Evolutionary conservation across 2,797 vertebrate species (phyloP).

Genomic region (Neoniphon sammara): DNA sequence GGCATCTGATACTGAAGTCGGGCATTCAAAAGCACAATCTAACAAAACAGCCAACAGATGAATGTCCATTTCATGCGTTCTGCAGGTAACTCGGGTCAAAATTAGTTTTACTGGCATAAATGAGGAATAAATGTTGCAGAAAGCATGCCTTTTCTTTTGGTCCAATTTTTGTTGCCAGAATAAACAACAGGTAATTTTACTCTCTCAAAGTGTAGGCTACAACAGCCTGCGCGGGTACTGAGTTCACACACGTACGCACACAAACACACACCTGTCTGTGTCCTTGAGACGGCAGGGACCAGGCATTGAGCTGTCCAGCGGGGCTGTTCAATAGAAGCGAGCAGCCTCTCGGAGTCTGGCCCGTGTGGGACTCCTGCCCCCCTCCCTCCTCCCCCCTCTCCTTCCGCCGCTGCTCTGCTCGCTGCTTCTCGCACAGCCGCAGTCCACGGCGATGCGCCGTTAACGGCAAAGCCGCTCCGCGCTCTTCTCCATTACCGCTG

Average conservation of each 20-base stretch:
- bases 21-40: neutral
- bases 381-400: constrained; percentile 13
- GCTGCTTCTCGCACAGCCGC: constrained; percentile 77
- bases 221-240: too few species aligned
- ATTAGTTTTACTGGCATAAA: neutral
- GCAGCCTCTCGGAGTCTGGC: constrained; percentile 53
- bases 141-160: too few species aligned
- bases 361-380: constrained; percentile 63
- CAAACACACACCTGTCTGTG: constrained; percentile 39
- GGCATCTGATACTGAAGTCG: constrained; percentile 19
- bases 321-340: constrained; percentile 40
- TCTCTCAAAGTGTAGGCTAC: neutral
- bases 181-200: neutral
- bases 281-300: constrained; percentile 53
- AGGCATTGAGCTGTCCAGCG: constrained; percentile 46
- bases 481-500: constrained; percentile 51
- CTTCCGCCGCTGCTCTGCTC: constrained; percentile 44
- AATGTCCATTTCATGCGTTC: neutral
- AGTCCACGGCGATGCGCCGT: constrained; percentile 77
- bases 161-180: too few species aligned
- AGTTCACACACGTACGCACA: neutral
- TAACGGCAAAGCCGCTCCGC: constrained; percentile 68
- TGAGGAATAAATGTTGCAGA: neutral
- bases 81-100: neutral
- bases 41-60: neutral